A percentile compares a stretch with the other conserved stretches of the same genome.
These are phyloP conservation scores for Andrena bucephala DNA, from an alignment of 2,888 invertebrate species.

Conservation along the genomic window DNA sequence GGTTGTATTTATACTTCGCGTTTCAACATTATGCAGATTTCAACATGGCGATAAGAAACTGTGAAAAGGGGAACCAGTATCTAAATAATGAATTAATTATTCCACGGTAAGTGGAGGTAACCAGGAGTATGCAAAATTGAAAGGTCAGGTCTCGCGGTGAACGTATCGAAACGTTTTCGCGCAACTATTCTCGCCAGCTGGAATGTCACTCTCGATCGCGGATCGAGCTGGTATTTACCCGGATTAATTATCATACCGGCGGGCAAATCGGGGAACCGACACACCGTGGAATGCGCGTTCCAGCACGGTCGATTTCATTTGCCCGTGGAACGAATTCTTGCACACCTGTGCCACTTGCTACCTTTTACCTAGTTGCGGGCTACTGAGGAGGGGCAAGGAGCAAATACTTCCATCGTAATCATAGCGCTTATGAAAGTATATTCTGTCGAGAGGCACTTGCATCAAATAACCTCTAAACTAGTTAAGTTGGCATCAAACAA, in stretches of 20 bases:
- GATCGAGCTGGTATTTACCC: conserved; percentile 34
- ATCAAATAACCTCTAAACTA: too few species aligned
- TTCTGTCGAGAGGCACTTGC: too few species aligned
- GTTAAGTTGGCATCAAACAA: too few species aligned
- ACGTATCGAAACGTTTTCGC: conserved; percentile 12
- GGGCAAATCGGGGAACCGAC: not conserved
- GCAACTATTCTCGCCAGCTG: conserved; percentile 4
- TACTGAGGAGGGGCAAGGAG: too few species aligned
- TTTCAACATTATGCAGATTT: too few species aligned
- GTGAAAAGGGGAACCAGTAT: not conserved
- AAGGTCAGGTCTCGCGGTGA: conserved; percentile 10
- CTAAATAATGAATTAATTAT: not conserved
- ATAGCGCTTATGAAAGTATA: too few species aligned
- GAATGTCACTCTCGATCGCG: conserved; percentile 20
- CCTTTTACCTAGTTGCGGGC: too few species aligned
- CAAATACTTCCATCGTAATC: too few species aligned
- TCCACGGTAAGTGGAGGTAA: not conserved
- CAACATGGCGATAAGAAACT: not conserved
- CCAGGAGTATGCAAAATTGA: conserved; percentile 1
- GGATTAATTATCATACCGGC: conserved; percentile 35
- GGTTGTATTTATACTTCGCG: not conserved
- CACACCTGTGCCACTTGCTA: too few species aligned
- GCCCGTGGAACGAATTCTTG: not conserved
- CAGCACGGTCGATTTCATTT: not conserved
- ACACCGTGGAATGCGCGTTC: not conserved